Evolutionary conservation across 1,140 invertebrate species (phyloP).

Genomic region (Hormaphis cornu): DNA sequence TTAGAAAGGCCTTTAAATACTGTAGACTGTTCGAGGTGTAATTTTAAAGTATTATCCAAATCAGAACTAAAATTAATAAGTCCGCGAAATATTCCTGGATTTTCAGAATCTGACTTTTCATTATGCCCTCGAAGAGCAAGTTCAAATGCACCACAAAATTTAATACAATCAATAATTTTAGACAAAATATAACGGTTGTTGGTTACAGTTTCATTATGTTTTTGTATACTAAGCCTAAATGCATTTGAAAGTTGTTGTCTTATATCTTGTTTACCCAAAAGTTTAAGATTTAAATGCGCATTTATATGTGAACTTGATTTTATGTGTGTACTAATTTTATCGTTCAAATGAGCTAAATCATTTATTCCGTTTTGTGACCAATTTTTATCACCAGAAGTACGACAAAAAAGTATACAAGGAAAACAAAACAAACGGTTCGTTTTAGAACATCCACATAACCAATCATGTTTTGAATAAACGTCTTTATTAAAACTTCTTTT

Average conservation of each 20-base stretch:
- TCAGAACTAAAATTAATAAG: conserved; percentile 26
- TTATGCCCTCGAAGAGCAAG: conserved; percentile 37
- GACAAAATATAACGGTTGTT: conserved; percentile 40
- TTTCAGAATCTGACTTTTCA: conserved; percentile 33
- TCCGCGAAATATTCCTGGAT: conserved; percentile 35
- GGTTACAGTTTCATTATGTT: conserved; percentile 39
- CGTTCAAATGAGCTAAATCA: not conserved
- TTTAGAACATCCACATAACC: not conserved
- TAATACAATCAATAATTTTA: conserved; percentile 41
- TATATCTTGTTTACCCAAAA: conserved; percentile 33
- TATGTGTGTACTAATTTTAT: conserved; percentile 32
- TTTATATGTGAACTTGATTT: conserved; percentile 23
- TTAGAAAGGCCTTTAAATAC: conserved; percentile 24
- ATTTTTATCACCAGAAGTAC: not conserved
- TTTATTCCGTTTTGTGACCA: not conserved
- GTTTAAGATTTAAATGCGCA: not conserved
- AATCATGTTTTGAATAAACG: not conserved
- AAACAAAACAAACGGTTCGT: not conserved
- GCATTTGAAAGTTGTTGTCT: conserved; percentile 27
- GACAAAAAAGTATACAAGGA: not conserved
- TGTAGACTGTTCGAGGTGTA: conserved; percentile 35
- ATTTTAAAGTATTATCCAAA: conserved; percentile 38
- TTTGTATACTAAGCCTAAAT: conserved; percentile 29
- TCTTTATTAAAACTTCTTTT: not conserved
- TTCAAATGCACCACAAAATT: conserved; percentile 39